Conservation (phyloP, 2,797 vertebrate species). For the Clarias platycephalus region DNA sequence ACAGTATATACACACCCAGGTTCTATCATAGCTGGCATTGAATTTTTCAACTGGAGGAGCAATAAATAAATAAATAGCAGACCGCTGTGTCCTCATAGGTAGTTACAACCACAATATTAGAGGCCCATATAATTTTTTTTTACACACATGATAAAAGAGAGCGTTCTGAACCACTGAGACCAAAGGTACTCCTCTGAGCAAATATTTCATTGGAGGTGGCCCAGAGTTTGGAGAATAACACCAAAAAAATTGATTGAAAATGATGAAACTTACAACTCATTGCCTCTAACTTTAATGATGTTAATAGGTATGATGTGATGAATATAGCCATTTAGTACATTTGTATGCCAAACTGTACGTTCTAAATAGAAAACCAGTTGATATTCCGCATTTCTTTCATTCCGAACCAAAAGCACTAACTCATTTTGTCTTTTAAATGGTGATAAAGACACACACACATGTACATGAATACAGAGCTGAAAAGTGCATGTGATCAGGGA, state of each 20-base stretch:
- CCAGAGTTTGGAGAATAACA: not conserved
- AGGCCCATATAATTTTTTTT: not conserved
- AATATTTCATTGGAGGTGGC: not conserved
- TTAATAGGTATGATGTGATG: not conserved
- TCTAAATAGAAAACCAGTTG: not conserved
- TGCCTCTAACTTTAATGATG: not conserved
- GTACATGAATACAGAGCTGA: conserved; percentile 9
- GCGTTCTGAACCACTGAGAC: not conserved
- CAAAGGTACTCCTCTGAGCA: not conserved
- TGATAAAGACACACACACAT: conserved; percentile 20
- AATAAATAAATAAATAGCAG: not conserved
- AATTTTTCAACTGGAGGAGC: not conserved
- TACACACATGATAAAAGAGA: not conserved
- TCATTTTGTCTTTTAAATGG: conserved; percentile 9
- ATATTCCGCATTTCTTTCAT: not conserved
- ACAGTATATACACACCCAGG: not conserved
- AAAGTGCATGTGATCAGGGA: conserved; percentile 22
- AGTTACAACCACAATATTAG: not conserved
- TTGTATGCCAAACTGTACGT: too few species aligned
- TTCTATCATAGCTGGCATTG: not conserved
- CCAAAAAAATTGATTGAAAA: not conserved
- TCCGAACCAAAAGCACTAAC: not conserved
- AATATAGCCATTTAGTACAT: not conserved
- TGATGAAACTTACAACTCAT: not conserved
- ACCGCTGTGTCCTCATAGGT: not conserved